These are phyloP conservation scores for Augochlorella aurata DNA, from an alignment of 2,888 invertebrate species.

Conservation along the genomic window DNA sequence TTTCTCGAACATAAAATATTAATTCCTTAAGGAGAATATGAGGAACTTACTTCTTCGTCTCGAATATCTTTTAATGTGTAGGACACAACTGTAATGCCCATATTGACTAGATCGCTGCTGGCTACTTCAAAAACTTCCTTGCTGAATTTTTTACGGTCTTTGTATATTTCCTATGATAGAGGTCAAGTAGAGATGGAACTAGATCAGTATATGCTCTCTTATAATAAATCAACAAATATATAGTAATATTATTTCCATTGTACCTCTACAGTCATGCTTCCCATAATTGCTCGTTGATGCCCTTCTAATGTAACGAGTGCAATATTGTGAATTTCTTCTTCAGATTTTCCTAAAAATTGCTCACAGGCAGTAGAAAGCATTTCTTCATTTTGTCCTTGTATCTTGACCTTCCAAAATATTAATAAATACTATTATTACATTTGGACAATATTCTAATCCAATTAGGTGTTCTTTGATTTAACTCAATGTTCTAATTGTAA, in stretches of 20 bases:
- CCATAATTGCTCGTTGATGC: constrained; percentile 97
- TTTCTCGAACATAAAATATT: constrained; percentile 19
- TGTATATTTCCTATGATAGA: constrained; percentile 90
- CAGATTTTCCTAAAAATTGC: constrained; percentile 95
- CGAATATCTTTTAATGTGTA: constrained; percentile 97
- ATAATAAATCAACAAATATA: neutral
- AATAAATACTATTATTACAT: constrained; percentile 9
- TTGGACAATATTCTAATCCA: neutral
- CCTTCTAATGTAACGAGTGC: constrained; percentile 96
- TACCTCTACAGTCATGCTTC: constrained; percentile 96
- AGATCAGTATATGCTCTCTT: neutral
- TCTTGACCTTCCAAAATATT: constrained; percentile 86
- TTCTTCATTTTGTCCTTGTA: constrained; percentile 94
- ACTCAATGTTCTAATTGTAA: neutral
- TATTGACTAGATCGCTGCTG: constrained; percentile 96
- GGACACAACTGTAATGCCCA: constrained; percentile 97
- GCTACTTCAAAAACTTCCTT: constrained; percentile 97
- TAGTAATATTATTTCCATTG: constrained; percentile 6
- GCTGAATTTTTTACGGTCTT: constrained; percentile 97
- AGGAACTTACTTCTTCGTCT: constrained; percentile 92
- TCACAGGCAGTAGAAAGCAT: constrained; percentile 96
- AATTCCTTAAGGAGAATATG: constrained; percentile 1
- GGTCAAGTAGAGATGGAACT: constrained; percentile 33
- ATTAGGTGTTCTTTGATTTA: neutral
- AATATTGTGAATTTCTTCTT: constrained; percentile 94